Percentiles rank a stretch among this genome's conserved stretches.
phyloP scores from a whole-genome alignment of 2,113 vertebrate species.

The Neomonachus schauinslandi region DNA sequence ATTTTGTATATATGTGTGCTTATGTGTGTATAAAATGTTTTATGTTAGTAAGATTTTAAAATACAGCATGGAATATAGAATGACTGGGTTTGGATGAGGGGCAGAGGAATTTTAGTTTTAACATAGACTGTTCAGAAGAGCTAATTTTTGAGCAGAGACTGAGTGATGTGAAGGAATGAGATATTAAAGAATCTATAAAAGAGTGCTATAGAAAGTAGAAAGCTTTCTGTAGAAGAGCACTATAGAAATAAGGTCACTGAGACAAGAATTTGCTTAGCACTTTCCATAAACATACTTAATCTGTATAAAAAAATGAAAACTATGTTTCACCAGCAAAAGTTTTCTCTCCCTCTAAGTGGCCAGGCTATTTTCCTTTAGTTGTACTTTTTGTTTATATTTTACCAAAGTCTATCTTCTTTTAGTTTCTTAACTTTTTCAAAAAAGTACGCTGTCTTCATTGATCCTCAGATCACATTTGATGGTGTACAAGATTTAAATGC shows the following conservation, averaged over 20 bases:
- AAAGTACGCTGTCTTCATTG: not conserved
- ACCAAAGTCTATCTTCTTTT: not conserved
- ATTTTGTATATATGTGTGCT: not conserved
- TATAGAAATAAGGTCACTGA: not conserved
- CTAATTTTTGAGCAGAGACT: not conserved
- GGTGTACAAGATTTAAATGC: not conserved
- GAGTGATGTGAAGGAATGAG: not conserved
- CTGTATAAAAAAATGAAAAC: not conserved
- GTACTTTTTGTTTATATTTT: not conserved
- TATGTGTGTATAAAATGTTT: not conserved
- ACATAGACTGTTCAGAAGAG: not conserved
- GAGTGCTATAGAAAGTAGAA: not conserved
- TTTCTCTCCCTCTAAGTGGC: not conserved
- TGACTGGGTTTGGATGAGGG: not conserved
- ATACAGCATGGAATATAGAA: not conserved
- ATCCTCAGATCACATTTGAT: not conserved
- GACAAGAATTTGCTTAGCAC: not conserved
- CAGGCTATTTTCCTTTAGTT: not conserved
- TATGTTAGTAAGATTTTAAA: not conserved
- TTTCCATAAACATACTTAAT: not conserved
- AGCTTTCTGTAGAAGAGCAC: not conserved
- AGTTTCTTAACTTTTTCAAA: not conserved
- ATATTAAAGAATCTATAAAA: not conserved
- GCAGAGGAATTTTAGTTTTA: not conserved
- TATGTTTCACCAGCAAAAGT: not conserved